Evolutionary conservation across 2,888 invertebrate species (phyloP).

Genomic region (Drosophila peninsularis): DNA sequence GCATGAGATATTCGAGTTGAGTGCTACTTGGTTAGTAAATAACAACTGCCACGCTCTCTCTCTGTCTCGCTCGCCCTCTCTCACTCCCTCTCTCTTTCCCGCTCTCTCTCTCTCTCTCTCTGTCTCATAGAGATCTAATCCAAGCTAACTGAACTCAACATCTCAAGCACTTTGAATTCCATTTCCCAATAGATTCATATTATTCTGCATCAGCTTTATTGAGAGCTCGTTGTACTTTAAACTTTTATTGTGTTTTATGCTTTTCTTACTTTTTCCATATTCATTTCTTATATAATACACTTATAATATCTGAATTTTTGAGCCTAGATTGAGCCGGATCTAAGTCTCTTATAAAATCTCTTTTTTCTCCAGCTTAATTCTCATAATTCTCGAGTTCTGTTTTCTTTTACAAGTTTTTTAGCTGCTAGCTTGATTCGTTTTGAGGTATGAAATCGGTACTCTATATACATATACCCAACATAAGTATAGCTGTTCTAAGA

Average conservation of each 20-base stretch:
- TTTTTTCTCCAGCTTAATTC: too few species aligned
- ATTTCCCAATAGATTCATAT: constrained; percentile 7
- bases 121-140: neutral
- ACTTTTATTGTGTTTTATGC: neutral
- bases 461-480: too few species aligned
- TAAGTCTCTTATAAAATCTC: too few species aligned
- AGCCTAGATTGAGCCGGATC: too few species aligned
- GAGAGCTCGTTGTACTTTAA: neutral
- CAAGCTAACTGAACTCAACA: constrained; percentile 2
- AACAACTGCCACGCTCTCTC: neutral
- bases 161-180: constrained; percentile 1
- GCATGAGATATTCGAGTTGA: constrained; percentile 13
- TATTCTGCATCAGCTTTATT: constrained; percentile 2
- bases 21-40: constrained; percentile 1
- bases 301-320: too few species aligned
- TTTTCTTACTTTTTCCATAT: neutral
- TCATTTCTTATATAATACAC: neutral
- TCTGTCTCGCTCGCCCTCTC: neutral
- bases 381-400: too few species aligned
- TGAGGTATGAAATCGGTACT: too few species aligned
- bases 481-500: too few species aligned
- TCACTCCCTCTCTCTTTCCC: neutral
- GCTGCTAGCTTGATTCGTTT: too few species aligned
- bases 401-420: too few species aligned
- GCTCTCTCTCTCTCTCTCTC: neutral